Evolutionary conservation across 2,888 invertebrate species (phyloP).

Genomic region (Hololepta plana): DNA sequence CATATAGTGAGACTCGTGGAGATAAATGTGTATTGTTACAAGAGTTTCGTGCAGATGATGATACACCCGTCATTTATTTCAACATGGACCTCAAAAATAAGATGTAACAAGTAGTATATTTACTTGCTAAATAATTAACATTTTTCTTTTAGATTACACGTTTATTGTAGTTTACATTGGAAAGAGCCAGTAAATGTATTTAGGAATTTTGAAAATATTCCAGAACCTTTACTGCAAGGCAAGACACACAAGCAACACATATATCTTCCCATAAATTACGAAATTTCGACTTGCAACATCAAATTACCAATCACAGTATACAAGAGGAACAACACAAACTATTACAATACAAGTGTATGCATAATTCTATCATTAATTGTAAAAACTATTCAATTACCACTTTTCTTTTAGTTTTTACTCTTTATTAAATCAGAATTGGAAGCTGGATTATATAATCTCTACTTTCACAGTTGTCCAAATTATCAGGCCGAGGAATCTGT

Average conservation of each 20-base stretch:
- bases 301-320: slow-evolving; percentile 37
- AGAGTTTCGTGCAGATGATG: slow-evolving; percentile 33
- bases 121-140: too few relatives aligned
- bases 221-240: slow-evolving; percentile 12
- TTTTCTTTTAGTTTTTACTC: slow-evolving; percentile 49
- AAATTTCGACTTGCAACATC: slow-evolving; percentile 14
- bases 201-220: slow-evolving; percentile 32
- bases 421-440: slow-evolving; percentile 55
- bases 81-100: slow-evolving; percentile 54
- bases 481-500: slow-evolving; percentile 32
- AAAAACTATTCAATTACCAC: slow-evolving; percentile 4
- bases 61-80: slow-evolving; percentile 55
- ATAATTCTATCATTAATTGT: slow-evolving; percentile 1
- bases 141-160: slow-evolving; percentile 39
- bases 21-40: slow-evolving; percentile 60
- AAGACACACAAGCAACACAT: slow-evolving; percentile 4
- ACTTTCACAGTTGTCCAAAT: slow-evolving; percentile 86
- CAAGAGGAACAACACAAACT: slow-evolving; percentile 33
- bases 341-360: slow-evolving; percentile 46
- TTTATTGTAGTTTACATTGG: slow-evolving; percentile 41
- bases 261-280: too few relatives aligned
- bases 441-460: slow-evolving; percentile 86
- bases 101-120: slow-evolving; percentile 36
- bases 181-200: slow-evolving; percentile 44
- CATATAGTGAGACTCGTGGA: slow-evolving; percentile 66